Evolutionary conservation across 2,797 vertebrate species (phyloP).

Genomic region (Amniataba percoides): DNA sequence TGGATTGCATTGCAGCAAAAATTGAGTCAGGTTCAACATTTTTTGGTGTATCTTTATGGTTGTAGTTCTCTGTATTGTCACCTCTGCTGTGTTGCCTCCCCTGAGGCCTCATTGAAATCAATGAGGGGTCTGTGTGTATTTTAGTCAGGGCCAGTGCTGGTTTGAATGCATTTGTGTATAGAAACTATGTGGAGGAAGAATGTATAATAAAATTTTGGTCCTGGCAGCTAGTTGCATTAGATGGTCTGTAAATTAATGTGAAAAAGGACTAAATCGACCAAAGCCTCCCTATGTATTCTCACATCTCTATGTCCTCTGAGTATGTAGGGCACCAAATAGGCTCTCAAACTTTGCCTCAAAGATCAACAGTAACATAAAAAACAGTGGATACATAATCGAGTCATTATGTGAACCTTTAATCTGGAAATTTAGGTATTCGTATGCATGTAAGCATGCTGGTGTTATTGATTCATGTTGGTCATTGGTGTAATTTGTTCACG

Average conservation of each 20-base stretch:
- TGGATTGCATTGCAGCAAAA: neutral
- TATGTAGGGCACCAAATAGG: neutral
- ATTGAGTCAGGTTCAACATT: neutral
- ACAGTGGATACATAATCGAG: neutral
- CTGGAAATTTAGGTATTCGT: neutral
- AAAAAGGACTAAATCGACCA: no score
- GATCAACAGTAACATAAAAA: no score
- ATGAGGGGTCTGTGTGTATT: neutral
- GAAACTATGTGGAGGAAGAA: neutral
- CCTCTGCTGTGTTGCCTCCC: neutral
- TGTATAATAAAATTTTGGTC: neutral
- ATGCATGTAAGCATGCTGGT: neutral
- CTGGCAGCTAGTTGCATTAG: neutral
- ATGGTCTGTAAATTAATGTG: neutral
- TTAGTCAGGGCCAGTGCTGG: neutral
- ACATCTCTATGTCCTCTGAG: neutral
- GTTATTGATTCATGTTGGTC: neutral
- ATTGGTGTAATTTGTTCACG: neutral
- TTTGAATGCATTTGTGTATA: neutral
- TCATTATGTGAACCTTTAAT: neutral
- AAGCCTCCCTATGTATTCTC: neutral
- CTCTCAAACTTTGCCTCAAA: neutral
- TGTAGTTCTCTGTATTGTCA: rapidly evolving
- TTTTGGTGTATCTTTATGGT: neutral
- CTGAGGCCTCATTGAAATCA: slow-evolving; percentile 1